These are phyloP conservation scores for Cryptophagus acutangulus DNA, from an alignment of 2,888 invertebrate genomes.

Conservation along the genomic window DNA sequence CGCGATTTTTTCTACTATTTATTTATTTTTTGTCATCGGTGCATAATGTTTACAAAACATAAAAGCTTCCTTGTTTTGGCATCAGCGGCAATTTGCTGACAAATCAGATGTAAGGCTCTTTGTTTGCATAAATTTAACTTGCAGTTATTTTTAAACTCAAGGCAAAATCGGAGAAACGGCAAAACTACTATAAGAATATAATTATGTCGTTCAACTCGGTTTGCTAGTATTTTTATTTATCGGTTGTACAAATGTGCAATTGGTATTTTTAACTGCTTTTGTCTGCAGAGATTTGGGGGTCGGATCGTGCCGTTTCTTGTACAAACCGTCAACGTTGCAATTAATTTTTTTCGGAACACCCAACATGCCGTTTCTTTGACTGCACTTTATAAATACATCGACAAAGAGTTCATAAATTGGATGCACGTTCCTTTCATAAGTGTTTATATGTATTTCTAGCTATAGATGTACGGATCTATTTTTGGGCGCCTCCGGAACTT, in stretches of 20 bases:
- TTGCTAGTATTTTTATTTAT: conserved; percentile 25
- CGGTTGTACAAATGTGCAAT: too few relatives aligned
- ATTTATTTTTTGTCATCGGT: too few relatives aligned
- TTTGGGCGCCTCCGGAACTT: conserved; percentile 19
- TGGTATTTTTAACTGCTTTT: too few relatives aligned
- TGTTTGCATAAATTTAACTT: conserved; percentile 28
- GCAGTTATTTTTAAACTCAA: conserved; percentile 31
- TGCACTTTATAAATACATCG: too few relatives aligned
- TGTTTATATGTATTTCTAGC: conserved; percentile 16
- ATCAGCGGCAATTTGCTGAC: conserved; percentile 4
- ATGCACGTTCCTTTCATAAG: not conserved
- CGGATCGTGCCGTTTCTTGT: too few relatives aligned
- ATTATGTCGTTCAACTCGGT: conserved; percentile 29
- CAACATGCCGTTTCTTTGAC: too few relatives aligned
- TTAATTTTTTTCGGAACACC: too few relatives aligned
- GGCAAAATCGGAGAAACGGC: conserved; percentile 16
- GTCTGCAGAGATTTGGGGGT: too few relatives aligned
- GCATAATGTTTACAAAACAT: not conserved
- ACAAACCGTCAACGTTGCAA: too few relatives aligned
- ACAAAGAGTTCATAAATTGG: too few relatives aligned
- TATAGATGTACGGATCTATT: conserved; percentile 22
- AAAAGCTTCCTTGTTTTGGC: not conserved
- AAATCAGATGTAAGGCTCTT: conserved; percentile 21
- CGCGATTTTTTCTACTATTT: too few relatives aligned
- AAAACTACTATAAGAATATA: conserved; percentile 19